phyloP scores from a whole-genome alignment of 1,140 invertebrate species.

The Bactericera cockerelli region DNA sequence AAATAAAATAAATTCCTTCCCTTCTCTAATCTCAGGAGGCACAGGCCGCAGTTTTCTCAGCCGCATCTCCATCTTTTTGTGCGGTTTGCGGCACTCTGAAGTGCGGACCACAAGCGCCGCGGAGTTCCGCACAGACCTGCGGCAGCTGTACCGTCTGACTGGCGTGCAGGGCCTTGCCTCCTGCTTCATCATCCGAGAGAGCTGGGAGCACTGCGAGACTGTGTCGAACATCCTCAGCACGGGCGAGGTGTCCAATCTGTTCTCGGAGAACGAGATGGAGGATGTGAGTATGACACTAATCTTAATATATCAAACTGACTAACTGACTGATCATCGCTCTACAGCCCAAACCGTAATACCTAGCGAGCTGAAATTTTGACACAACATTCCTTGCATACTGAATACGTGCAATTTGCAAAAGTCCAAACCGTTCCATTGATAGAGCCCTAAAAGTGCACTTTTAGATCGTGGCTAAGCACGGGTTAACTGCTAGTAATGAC shows the following conservation, averaged over 20 bases:
- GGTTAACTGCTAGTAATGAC: no score
- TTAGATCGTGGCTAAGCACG: no score
- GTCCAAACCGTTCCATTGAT: no score
- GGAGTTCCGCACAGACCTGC: conserved; percentile 73
- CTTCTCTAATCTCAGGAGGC: conserved; percentile 40
- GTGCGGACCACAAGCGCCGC: conserved; percentile 60
- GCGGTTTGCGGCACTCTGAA: conserved; percentile 57
- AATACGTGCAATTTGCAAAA: no score
- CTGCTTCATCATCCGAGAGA: conserved; percentile 67
- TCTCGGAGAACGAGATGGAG: conserved; percentile 69
- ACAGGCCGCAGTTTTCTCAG: conserved; percentile 66
- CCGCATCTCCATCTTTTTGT: conserved; percentile 57
- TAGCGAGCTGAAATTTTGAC: no score
- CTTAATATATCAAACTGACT: no score
- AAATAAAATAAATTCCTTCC: background rate
- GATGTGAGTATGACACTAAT: conserved; percentile 37
- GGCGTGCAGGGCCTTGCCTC: conserved; percentile 58
- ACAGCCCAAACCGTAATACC: no score
- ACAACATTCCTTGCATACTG: no score
- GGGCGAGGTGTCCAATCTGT: conserved; percentile 69
- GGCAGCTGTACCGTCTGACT: conserved; percentile 49
- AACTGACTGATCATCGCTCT: no score
- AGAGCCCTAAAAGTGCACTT: no score
- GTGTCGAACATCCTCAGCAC: conserved; percentile 58
- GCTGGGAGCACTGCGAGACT: conserved; percentile 67